A percentile compares a stretch with the other conserved stretches of the same genome.
These are phyloP conservation scores for Syrmaticus mikado DNA, from an alignment of 2,113 vertebrate genomes.

Conservation along the genomic window DNA sequence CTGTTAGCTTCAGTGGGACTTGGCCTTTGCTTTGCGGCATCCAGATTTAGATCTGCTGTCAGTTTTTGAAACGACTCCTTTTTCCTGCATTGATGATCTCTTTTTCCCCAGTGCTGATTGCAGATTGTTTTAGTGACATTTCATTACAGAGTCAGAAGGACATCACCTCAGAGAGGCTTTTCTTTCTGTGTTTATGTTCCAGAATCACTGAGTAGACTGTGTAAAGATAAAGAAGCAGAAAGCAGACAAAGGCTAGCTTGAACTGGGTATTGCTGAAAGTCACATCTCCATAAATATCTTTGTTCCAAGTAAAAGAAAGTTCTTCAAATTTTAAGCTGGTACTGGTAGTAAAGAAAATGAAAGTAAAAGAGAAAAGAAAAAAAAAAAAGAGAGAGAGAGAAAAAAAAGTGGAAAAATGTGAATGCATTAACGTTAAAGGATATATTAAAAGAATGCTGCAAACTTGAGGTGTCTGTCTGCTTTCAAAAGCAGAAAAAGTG, in stretches of 20 bases:
- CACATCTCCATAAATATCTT: background rate
- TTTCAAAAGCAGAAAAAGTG: constrained; percentile 13
- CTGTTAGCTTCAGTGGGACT: background rate
- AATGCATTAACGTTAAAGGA: constrained; percentile 16
- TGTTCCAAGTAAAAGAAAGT: background rate
- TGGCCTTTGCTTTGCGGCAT: background rate
- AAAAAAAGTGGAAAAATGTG: constrained; percentile 14
- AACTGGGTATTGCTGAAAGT: background rate
- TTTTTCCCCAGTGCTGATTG: background rate
- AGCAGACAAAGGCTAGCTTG: background rate
- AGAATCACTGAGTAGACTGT: background rate
- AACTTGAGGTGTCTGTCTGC: background rate
- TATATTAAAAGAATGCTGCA: background rate
- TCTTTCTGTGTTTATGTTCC: background rate
- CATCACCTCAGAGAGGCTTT: background rate
- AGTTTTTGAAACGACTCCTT: background rate
- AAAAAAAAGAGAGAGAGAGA: background rate
- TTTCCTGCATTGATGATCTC: background rate
- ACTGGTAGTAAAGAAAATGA: background rate
- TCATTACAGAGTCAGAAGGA: constrained; percentile 29
- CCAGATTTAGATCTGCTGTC: constrained; percentile 5
- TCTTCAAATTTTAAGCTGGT: constrained; percentile 30
- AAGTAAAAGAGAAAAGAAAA: background rate
- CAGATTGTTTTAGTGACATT: constrained; percentile 26
- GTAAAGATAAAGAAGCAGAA: background rate